Conservation (phyloP, 2,113 vertebrate genomes). For the Esox niger region DNA sequence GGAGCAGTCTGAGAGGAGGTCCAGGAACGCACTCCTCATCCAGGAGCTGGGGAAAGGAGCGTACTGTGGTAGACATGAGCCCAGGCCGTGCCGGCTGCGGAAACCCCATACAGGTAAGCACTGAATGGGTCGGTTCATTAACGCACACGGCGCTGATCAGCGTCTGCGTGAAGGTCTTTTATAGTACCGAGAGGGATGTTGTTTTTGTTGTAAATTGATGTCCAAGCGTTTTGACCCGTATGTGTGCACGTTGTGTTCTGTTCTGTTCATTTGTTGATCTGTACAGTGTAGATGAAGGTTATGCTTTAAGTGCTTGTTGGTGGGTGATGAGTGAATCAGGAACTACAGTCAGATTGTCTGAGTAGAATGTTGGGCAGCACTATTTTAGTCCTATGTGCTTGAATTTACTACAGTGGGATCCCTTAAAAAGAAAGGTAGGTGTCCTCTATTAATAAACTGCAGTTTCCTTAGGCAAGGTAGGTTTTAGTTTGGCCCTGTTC, state of each 20-base stretch:
- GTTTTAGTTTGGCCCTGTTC: too few relatives aligned
- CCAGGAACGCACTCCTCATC: slow-evolving; percentile 50
- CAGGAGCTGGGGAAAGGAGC: slow-evolving; percentile 61
- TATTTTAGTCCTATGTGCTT: not conserved
- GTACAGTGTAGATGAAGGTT: not conserved
- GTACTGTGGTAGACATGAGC: slow-evolving; percentile 66
- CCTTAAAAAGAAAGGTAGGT: not conserved
- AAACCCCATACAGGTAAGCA: slow-evolving; percentile 72
- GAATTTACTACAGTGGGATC: not conserved
- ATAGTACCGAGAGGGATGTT: too few relatives aligned
- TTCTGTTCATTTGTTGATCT: too few relatives aligned
- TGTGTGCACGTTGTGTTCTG: too few relatives aligned
- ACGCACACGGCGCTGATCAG: not conserved
- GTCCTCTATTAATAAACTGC: too few relatives aligned
- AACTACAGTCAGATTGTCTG: not conserved
- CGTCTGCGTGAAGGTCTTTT: not conserved
- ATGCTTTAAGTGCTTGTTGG: not conserved
- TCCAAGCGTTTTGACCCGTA: too few relatives aligned
- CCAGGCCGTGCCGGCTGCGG: slow-evolving; percentile 67
- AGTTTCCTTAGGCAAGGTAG: too few relatives aligned
- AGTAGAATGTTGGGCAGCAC: not conserved
- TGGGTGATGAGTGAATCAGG: not conserved
- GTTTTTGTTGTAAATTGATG: too few relatives aligned
- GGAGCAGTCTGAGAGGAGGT: slow-evolving; percentile 57
- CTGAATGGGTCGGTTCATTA: not conserved